These are phyloP conservation scores for Sebastes umbrosus DNA, from an alignment of 2,797 vertebrate species.

Conservation along the genomic window DNA sequence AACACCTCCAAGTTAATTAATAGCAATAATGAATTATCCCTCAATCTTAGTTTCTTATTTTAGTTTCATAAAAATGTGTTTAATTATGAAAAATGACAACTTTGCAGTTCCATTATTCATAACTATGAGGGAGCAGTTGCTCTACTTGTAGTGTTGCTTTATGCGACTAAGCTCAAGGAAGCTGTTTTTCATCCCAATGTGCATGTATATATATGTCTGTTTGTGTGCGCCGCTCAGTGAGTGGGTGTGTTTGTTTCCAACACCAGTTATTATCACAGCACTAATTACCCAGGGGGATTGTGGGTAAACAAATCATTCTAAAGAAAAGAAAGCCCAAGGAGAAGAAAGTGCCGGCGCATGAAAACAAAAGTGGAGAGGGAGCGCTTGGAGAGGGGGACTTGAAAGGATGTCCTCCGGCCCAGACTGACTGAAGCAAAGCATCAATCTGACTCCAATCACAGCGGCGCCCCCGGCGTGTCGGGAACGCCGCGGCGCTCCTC, in stretches of 20 bases:
- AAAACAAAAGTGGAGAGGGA: slow-evolving; percentile 34
- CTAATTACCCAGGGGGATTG: slow-evolving; percentile 79
- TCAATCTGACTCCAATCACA: slow-evolving; percentile 10
- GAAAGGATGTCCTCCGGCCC: slow-evolving; percentile 43
- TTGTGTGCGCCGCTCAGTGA: slow-evolving; percentile 22
- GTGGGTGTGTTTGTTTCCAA: slow-evolving; percentile 78
- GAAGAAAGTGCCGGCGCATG: slow-evolving; percentile 26
- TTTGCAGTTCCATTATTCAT: background rate
- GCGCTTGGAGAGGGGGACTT: slow-evolving; percentile 17
- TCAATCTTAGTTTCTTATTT: background rate
- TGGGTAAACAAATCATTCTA: slow-evolving; percentile 78
- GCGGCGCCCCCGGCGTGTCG: background rate
- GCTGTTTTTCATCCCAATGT: slow-evolving; percentile 33
- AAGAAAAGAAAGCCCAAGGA: slow-evolving; percentile 59
- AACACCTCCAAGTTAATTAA: background rate
- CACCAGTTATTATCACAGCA: slow-evolving; percentile 72
- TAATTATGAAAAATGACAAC: background rate
- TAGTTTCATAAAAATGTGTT: background rate
- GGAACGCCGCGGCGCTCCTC: slow-evolving; percentile 5
- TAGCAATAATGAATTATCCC: background rate
- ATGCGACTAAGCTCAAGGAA: slow-evolving; percentile 24
- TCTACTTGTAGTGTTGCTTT: background rate
- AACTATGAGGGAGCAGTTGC: background rate
- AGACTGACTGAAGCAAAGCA: slow-evolving; percentile 18
- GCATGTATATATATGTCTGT: background rate